Evolutionary conservation across 2,888 invertebrate genomes (phyloP).

Genomic region (Orthosia gracilis): DNA sequence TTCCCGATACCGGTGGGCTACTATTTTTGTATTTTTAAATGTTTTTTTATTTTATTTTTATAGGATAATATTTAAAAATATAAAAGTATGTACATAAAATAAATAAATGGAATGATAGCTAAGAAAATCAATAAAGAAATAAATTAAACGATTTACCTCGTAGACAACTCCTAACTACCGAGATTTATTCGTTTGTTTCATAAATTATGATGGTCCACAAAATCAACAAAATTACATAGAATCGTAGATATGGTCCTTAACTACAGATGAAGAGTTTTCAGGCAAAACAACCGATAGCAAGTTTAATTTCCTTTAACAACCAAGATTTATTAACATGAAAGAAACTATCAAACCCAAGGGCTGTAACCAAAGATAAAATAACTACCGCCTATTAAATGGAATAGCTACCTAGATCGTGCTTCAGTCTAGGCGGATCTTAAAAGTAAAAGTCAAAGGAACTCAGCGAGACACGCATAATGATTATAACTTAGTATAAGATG

Average conservation of each 20-base stretch:
- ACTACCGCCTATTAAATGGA: background rate
- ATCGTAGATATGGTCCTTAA: too few species aligned
- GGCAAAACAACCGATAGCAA: background rate
- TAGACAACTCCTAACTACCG: too few species aligned
- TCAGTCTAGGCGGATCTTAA: conserved; percentile 44
- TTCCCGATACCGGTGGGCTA: too few species aligned
- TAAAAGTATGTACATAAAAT: too few species aligned
- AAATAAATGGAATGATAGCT: too few species aligned
- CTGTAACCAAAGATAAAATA: background rate
- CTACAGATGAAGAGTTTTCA: background rate
- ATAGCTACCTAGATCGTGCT: conserved; percentile 16
- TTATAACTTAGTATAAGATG: conserved; percentile 39
- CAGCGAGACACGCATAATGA: conserved; percentile 41
- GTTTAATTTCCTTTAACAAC: conserved; percentile 10
- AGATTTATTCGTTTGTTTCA: too few species aligned
- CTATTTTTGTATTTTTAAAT: too few species aligned
- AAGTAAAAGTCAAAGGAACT: conserved; percentile 56
- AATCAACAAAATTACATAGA: background rate
- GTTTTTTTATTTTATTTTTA: too few species aligned
- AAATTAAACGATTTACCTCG: too few species aligned
- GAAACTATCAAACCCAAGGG: conserved; percentile 13
- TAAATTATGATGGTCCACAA: background rate
- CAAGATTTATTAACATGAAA: background rate
- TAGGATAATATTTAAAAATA: too few species aligned
- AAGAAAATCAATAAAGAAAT: background rate